phyloP scores from a whole-genome alignment of 2,888 invertebrate species.

The Gari tellinella region DNA sequence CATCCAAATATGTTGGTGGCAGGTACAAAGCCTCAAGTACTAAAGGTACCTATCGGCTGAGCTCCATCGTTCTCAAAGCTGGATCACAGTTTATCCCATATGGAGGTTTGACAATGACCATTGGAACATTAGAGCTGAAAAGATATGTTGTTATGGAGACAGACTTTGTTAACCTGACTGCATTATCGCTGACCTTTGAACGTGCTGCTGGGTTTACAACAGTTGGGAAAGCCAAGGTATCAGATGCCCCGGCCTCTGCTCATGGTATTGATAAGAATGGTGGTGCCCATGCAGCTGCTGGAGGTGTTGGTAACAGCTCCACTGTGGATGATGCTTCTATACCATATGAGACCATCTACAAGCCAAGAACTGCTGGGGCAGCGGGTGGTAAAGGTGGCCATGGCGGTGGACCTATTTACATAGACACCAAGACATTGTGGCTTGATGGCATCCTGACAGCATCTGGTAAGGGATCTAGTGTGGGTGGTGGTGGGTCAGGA shows the following conservation, averaged over 20 bases:
- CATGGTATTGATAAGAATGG: constrained; percentile 62
- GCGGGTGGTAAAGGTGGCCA: constrained; percentile 64
- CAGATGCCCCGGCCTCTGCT: constrained; percentile 47
- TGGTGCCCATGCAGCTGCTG: constrained; percentile 69
- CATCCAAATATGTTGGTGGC: constrained; percentile 64
- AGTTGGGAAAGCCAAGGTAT: constrained; percentile 47
- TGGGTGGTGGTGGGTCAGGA: constrained; percentile 72
- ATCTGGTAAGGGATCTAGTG: constrained; percentile 57
- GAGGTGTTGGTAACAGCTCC: constrained; percentile 65
- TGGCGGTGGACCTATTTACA: constrained; percentile 70
- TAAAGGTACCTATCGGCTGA: constrained; percentile 64
- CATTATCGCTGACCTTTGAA: constrained; percentile 67
- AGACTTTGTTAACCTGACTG: constrained; percentile 64
- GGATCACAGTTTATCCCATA: constrained; percentile 64
- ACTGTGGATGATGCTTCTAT: constrained; percentile 46
- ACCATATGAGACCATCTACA: constrained; percentile 72
- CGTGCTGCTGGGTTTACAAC: constrained; percentile 68
- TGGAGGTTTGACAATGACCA: constrained; percentile 59
- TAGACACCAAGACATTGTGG: constrained; percentile 60
- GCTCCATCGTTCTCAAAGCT: constrained; percentile 62
- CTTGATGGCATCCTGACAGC: constrained; percentile 71
- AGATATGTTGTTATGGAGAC: constrained; percentile 67
- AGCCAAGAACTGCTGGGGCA: constrained; percentile 60
- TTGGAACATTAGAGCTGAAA: constrained; percentile 69
- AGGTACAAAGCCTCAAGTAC: constrained; percentile 55